Percentiles rank a stretch among this genome's conserved stretches.
Evolutionary conservation across 2,888 invertebrate species (phyloP).

Genomic region (Cremastinae sp.): DNA sequence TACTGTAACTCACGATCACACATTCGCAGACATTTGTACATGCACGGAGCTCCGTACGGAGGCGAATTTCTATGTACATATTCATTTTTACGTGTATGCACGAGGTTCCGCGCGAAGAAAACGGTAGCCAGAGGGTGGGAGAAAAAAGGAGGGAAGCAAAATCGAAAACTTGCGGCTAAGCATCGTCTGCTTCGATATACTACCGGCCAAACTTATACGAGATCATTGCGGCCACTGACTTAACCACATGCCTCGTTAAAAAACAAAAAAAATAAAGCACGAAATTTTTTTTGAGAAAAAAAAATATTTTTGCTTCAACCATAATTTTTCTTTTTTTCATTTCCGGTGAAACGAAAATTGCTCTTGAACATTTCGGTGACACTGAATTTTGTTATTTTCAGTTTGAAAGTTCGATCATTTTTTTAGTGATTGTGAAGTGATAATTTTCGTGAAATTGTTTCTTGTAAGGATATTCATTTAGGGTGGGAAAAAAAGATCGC

Average conservation of each 20-base stretch:
- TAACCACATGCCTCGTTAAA: conserved; percentile 20
- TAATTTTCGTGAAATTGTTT: too few relatives aligned
- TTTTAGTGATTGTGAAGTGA: too few relatives aligned
- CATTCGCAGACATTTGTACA: conserved; percentile 36
- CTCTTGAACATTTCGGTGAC: too few relatives aligned
- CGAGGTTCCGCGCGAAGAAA: background rate
- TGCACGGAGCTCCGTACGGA: conserved; percentile 4
- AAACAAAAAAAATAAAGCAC: background rate
- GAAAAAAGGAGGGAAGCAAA: conserved; percentile 20
- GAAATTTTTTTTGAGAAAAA: background rate
- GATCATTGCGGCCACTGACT: conserved; percentile 49
- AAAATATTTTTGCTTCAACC: too few relatives aligned
- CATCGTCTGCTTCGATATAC: conserved; percentile 34
- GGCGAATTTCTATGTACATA: conserved; percentile 12
- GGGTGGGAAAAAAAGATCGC: background rate
- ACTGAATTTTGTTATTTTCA: too few relatives aligned
- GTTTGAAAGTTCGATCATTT: too few relatives aligned
- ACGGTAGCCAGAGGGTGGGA: background rate
- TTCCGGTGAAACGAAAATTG: too few relatives aligned
- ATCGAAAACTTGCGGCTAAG: conserved; percentile 46
- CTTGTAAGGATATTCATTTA: too few relatives aligned
- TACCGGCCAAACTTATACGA: conserved; percentile 41
- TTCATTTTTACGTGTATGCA: background rate
- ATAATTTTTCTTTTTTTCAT: too few relatives aligned
- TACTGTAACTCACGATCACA: conserved; percentile 51